Conservation (phyloP, 2,888 invertebrate genomes). For the Cordilura impudica region DNA sequence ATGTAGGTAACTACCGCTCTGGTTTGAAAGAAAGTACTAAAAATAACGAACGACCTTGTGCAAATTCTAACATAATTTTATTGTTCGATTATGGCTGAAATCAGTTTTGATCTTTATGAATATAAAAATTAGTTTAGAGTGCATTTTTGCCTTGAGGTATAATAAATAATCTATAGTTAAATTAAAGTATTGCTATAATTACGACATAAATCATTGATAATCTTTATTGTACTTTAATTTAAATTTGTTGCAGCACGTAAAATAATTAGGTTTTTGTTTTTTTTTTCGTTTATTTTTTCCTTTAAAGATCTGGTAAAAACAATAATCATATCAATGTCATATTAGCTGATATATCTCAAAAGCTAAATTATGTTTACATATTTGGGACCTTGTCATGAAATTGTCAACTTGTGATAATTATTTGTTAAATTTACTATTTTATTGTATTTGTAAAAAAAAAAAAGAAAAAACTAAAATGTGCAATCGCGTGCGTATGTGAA, state of each 20-base stretch:
- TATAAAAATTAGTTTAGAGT: neutral
- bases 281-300: neutral
- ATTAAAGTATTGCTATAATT: neutral
- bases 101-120: too few relatives aligned
- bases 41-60: too few relatives aligned
- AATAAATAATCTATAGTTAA: neutral
- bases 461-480: too few relatives aligned
- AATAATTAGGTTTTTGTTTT: neutral
- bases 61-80: too few relatives aligned
- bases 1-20: too few relatives aligned
- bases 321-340: constrained; percentile 12
- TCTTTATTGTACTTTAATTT: neutral
- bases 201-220: neutral
- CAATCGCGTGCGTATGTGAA: too few relatives aligned
- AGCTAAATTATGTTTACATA: neutral
- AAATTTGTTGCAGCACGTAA: neutral
- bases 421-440: constrained; percentile 4
- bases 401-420: constrained; percentile 23
- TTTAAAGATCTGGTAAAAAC: neutral
- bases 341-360: neutral
- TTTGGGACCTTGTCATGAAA: constrained; percentile 38
- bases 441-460: neutral
- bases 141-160: neutral
- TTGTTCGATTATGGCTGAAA: too few relatives aligned
- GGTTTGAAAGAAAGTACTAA: too few relatives aligned